These are phyloP conservation scores for Epizoanthus stellaris DNA, from an alignment of 92 coral and sea anemone genomes.

Conservation along the genomic window DNA sequence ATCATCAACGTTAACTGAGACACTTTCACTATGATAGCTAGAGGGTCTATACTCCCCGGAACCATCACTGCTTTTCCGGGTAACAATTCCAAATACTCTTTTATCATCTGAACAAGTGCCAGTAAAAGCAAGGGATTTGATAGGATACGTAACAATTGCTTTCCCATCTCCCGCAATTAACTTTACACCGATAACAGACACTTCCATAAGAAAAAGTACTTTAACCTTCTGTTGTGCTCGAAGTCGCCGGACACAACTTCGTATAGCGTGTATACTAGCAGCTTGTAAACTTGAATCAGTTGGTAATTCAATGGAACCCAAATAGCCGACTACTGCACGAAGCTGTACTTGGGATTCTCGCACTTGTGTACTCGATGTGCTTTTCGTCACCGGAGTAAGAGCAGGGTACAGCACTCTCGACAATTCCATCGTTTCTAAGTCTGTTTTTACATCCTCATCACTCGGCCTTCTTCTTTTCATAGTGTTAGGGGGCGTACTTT, in stretches of 20 bases:
- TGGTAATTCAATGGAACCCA: conserved; percentile 94
- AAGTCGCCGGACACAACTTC: conserved; percentile 89
- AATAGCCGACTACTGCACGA: conserved; percentile 85
- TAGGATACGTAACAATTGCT: conserved; percentile 83
- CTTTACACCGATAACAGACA: conserved; percentile 74
- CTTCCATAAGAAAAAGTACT: conserved; percentile 77
- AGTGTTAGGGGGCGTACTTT: conserved; percentile 63
- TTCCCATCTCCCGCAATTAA: conserved; percentile 72
- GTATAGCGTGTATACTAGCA: conserved; percentile 80
- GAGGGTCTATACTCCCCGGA: conserved; percentile 46
- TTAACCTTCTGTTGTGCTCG: conserved; percentile 84
- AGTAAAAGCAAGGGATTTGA: conserved; percentile 83
- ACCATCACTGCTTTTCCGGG: conserved; percentile 70
- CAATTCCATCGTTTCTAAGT: conserved; percentile 39
- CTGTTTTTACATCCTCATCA: conserved; percentile 65
- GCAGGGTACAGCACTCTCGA: conserved; percentile 63
- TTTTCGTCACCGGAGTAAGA: conserved; percentile 48
- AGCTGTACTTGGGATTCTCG: conserved; percentile 54
- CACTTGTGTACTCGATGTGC: conserved; percentile 31
- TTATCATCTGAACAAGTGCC: conserved; percentile 95
- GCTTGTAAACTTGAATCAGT: conserved; percentile 74
- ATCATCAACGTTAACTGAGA: conserved; percentile 43
- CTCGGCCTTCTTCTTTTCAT: conserved; percentile 58
- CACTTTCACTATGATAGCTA: conserved; percentile 64
- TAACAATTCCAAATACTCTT: conserved; percentile 91